These are phyloP conservation scores for Rana temporaria DNA, from an alignment of 2,113 vertebrate genomes.

Conservation along the genomic window DNA sequence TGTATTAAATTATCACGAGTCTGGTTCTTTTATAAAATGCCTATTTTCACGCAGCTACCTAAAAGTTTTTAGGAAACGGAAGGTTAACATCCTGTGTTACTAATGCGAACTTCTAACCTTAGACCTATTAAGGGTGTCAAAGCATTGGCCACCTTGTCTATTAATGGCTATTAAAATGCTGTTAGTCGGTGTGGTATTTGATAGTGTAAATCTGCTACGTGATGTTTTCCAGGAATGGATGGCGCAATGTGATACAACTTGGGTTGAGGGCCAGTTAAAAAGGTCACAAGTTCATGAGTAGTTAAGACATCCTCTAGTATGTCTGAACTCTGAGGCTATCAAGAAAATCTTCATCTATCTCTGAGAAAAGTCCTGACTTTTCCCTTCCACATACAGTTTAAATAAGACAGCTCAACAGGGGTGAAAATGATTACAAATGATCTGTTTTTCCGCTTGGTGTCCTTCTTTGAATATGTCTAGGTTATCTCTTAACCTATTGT, in stretches of 20 bases:
- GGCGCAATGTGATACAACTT: conserved; percentile 9
- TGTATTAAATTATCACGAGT: conserved; percentile 18
- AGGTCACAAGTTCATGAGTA: conserved; percentile 31
- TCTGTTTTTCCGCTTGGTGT: conserved; percentile 31
- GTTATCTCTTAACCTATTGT: conserved; percentile 6
- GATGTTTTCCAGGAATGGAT: conserved; percentile 22
- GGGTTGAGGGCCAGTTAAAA: conserved; percentile 18
- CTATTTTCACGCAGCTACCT: conserved; percentile 8
- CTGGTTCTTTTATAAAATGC: conserved; percentile 18
- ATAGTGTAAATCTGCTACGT: conserved; percentile 28
- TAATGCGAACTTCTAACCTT: conserved; percentile 12
- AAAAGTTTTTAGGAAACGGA: neutral
- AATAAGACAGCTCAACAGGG: neutral
- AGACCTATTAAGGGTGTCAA: conserved; percentile 9
- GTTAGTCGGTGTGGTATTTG: conserved; percentile 22
- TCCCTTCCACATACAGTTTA: neutral
- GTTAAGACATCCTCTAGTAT: conserved; percentile 9
- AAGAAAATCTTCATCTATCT: conserved; percentile 2
- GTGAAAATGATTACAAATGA: conserved; percentile 24
- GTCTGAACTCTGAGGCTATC: neutral
- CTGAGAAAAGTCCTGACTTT: neutral
- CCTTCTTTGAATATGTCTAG: neutral
- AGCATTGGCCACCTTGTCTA: conserved; percentile 26
- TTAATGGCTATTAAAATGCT: conserved; percentile 30
- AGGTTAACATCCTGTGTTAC: conserved; percentile 18